phyloP scores from a whole-genome alignment of 1,140 invertebrate genomes.

The Octopus sinensis region DNA sequence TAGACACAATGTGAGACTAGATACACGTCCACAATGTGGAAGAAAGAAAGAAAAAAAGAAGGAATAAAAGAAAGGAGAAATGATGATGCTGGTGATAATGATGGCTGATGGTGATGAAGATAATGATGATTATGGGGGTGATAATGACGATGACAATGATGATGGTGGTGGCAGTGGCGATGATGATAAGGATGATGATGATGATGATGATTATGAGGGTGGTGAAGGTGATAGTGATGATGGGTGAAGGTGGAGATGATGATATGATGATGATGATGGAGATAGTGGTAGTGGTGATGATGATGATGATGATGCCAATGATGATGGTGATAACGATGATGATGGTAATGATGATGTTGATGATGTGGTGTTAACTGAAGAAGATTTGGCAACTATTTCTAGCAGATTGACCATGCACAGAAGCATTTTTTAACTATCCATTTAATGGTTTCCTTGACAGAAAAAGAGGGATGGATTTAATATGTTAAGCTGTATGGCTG shows the following conservation, averaged over 20 bases:
- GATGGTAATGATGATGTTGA: slow-evolving; percentile 23
- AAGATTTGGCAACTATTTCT: not conserved
- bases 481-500: not conserved
- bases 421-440: too few relatives aligned
- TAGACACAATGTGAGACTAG: too few relatives aligned
- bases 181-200: too few relatives aligned
- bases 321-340: slow-evolving; percentile 25
- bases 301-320: slow-evolving; percentile 24
- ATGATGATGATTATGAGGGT: too few relatives aligned
- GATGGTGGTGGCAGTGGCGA: too few relatives aligned
- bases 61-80: not conserved
- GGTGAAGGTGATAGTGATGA: not conserved
- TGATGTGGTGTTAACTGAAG: slow-evolving; percentile 7
- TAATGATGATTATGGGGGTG: too few relatives aligned
- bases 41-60: not conserved
- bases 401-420: too few relatives aligned
- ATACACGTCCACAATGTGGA: not conserved
- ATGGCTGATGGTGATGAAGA: too few relatives aligned
- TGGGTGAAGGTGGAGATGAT: not conserved
- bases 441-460: too few relatives aligned
- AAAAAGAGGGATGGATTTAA: too few relatives aligned
- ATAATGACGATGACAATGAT: too few relatives aligned
- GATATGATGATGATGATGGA: slow-evolving; percentile 24
- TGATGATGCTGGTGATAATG: not conserved
- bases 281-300: slow-evolving; percentile 19